Percentiles rank a stretch among this genome's conserved stretches.
phyloP scores from a whole-genome alignment of 2,113 vertebrate genomes.

The Brachirus orientalis region DNA sequence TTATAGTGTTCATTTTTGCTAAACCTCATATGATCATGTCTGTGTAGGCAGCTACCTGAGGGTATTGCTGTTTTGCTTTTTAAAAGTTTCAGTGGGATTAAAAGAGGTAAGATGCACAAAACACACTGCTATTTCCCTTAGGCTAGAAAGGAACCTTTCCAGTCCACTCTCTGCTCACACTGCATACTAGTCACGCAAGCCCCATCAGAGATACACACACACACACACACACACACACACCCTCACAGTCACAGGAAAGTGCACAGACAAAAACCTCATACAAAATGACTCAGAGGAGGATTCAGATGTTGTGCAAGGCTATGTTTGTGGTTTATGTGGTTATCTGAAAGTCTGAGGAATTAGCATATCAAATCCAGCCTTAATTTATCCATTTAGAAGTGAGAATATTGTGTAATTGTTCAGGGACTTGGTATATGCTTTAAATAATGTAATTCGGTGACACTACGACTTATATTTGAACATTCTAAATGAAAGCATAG shows the following conservation, averaged over 20 bases:
- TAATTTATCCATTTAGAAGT: constrained; percentile 3
- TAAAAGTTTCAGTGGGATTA: constrained; percentile 76
- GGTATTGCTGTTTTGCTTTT: constrained; percentile 72
- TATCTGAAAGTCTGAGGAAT: constrained; percentile 17
- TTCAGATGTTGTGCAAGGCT: constrained; percentile 37
- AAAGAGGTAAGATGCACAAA: constrained; percentile 73
- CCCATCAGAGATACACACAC: constrained; percentile 49
- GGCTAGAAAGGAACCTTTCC: constrained; percentile 80
- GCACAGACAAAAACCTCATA: constrained; percentile 35
- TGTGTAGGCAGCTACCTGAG: constrained; percentile 45
- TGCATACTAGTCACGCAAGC: constrained; percentile 76
- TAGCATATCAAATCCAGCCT: background rate
- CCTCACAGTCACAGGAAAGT: constrained; percentile 41
- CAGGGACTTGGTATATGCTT: no score
- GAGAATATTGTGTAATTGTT: background rate
- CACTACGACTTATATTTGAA: no score
- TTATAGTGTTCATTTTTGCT: constrained; percentile 21
- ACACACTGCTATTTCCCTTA: constrained; percentile 76
- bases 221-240: constrained; percentile 32
- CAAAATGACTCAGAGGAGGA: constrained; percentile 59
- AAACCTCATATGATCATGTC: constrained; percentile 27
- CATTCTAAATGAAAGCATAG: no score
- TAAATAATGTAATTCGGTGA: no score
- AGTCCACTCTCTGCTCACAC: constrained; percentile 73
- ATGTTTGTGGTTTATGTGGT: constrained; percentile 36